These are phyloP conservation scores for Pogonomyrmex californicus DNA, from an alignment of 1,140 invertebrate species.

Conservation along the genomic window DNA sequence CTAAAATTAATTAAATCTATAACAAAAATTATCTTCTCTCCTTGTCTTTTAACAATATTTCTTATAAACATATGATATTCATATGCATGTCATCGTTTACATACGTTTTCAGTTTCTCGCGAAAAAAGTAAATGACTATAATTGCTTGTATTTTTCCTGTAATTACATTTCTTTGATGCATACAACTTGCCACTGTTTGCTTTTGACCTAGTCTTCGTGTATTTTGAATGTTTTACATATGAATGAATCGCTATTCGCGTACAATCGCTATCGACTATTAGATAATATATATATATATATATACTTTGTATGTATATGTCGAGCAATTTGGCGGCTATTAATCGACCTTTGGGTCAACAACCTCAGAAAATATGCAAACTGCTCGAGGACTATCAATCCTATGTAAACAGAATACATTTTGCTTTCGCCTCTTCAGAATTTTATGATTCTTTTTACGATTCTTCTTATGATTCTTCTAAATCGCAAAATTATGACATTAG, in stretches of 20 bases:
- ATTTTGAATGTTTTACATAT: slow-evolving; percentile 39
- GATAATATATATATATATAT: slow-evolving; percentile 16
- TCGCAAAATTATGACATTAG: not conserved
- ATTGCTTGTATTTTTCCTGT: not conserved
- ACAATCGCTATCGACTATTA: slow-evolving; percentile 24
- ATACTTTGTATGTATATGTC: not conserved
- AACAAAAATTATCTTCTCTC: not conserved
- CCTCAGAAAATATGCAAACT: slow-evolving; percentile 31
- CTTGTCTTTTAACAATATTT: not conserved
- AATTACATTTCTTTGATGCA: not conserved
- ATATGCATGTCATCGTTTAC: not conserved
- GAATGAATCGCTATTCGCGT: slow-evolving; percentile 24
- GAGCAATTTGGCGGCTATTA: slow-evolving; percentile 47
- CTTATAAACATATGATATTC: not conserved
- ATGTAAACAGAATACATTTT: slow-evolving; percentile 2
- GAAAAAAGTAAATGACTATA: not conserved
- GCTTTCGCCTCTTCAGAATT: not conserved
- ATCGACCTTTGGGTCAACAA: slow-evolving; percentile 35
- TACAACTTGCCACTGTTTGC: not conserved
- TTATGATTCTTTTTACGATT: not conserved
- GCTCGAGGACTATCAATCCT: not conserved
- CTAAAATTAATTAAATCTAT: not conserved
- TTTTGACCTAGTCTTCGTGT: not conserved
- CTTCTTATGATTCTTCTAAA: not conserved
- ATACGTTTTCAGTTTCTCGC: not conserved